Evolutionary conservation across 2,797 vertebrate species (phyloP).

Genomic region (Coranthus polyacanthus): DNA sequence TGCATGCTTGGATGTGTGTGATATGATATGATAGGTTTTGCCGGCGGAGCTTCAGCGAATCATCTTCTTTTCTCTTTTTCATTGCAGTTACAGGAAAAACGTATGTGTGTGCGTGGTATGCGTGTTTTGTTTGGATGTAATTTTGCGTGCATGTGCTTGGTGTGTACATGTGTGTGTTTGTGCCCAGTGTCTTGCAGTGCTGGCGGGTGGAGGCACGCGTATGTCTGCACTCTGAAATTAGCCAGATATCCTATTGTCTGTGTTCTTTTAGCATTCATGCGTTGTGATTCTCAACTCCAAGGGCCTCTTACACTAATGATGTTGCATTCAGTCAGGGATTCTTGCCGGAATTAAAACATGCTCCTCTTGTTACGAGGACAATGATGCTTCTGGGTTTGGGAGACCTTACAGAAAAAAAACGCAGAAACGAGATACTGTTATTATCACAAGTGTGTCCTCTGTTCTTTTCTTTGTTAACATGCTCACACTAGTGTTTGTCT

Average conservation of each 20-base stretch:
- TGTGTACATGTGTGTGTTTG: slow-evolving; percentile 40
- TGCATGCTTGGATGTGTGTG: slow-evolving; percentile 79
- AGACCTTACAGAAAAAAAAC: slow-evolving; percentile 48
- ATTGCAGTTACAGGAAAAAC: slow-evolving; percentile 66
- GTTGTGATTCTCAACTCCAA: slow-evolving; percentile 81
- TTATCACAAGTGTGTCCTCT: slow-evolving; percentile 42
- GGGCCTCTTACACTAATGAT: slow-evolving; percentile 80
- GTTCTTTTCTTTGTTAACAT: slow-evolving; percentile 34
- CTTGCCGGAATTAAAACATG: slow-evolving; percentile 76
- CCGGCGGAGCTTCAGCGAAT: slow-evolving; percentile 74
- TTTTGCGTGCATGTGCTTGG: slow-evolving; percentile 26
- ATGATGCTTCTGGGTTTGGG: slow-evolving; percentile 69
- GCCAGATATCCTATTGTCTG: slow-evolving; percentile 83
- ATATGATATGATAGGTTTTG: slow-evolving; percentile 83
- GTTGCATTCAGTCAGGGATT: slow-evolving; percentile 73
- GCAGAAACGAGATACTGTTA: slow-evolving; percentile 49
- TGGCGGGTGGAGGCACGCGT: slow-evolving; percentile 77
- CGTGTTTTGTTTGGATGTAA: slow-evolving; percentile 39
- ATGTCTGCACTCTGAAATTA: slow-evolving; percentile 83
- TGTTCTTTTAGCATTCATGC: slow-evolving; percentile 81
- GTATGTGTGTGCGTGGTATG: slow-evolving; percentile 37
- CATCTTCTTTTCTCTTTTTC: slow-evolving; percentile 70
- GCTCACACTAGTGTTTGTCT: slow-evolving; percentile 66
- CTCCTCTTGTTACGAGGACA: slow-evolving; percentile 73
- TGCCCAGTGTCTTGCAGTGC: slow-evolving; percentile 66